A percentile compares a stretch with the other conserved stretches of the same genome.
These are phyloP conservation scores for Volucella zonaria DNA, from an alignment of 2,888 invertebrate species.

Conservation along the genomic window DNA sequence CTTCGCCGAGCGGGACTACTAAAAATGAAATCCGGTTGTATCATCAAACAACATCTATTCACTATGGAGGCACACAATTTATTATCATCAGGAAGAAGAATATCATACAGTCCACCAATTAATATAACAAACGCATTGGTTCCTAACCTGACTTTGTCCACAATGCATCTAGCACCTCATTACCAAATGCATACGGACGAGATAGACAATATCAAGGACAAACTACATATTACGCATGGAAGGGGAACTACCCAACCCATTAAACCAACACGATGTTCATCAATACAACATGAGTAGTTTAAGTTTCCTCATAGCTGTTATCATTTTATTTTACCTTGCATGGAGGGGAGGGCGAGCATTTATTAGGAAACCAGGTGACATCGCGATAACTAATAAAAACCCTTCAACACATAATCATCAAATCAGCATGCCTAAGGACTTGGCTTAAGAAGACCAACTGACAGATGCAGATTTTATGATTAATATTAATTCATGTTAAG, in stretches of 20 bases:
- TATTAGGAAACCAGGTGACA: too few relatives aligned
- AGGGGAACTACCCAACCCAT: background rate
- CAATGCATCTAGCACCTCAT: background rate
- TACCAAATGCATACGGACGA: conserved; percentile 4
- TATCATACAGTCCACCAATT: too few relatives aligned
- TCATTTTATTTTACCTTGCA: too few relatives aligned
- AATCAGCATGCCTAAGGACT: conserved; percentile 9
- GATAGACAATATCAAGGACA: conserved; percentile 5
- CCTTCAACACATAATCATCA: too few relatives aligned
- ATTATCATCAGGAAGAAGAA: background rate
- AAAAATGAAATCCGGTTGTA: too few relatives aligned
- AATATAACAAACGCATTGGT: too few relatives aligned
- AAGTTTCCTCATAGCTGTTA: too few relatives aligned
- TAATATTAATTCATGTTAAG: conserved; percentile 4
- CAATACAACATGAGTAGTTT: background rate
- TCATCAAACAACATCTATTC: too few relatives aligned
- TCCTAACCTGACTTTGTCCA: background rate
- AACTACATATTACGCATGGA: too few relatives aligned
- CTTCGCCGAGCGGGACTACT: too few relatives aligned
- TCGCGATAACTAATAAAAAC: too few relatives aligned
- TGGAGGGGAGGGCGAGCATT: too few relatives aligned
- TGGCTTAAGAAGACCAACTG: conserved; percentile 1
- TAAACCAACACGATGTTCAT: background rate
- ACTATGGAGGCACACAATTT: conserved; percentile 16
- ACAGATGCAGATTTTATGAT: conserved; percentile 18